A percentile compares a stretch with the other conserved stretches of the same genome.
phyloP scores from a whole-genome alignment of 2,797 vertebrate genomes.

The Huso huso region DNA sequence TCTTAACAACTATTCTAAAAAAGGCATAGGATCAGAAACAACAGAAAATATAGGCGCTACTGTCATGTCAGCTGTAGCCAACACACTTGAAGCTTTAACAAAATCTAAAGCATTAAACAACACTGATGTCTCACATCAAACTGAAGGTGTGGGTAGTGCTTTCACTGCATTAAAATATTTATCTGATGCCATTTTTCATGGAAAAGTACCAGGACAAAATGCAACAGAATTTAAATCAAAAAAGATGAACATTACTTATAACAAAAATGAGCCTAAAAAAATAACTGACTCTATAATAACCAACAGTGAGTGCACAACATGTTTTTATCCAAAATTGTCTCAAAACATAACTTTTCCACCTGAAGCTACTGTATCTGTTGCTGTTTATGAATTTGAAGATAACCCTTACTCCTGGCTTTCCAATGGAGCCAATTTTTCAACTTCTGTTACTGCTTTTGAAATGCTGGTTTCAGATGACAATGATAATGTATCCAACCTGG shows the following conservation, averaged over 20 bases:
- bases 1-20: slow-evolving; percentile 18
- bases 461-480: slow-evolving; percentile 24
- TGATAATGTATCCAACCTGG: slow-evolving; percentile 1
- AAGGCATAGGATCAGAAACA: slow-evolving; percentile 27
- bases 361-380: slow-evolving; percentile 27
- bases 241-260: slow-evolving; percentile 40
- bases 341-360: background rate
- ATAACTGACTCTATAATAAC: slow-evolving; percentile 7
- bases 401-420: slow-evolving; percentile 51
- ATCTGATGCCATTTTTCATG: slow-evolving; percentile 31
- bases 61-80: slow-evolving; percentile 42
- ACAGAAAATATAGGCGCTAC: slow-evolving; percentile 40
- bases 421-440: slow-evolving; percentile 11
- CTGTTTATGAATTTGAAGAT: slow-evolving; percentile 44
- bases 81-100: slow-evolving; percentile 31
- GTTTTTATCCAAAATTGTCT: slow-evolving; percentile 30
- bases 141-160: slow-evolving; percentile 5
- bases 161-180: slow-evolving; percentile 34
- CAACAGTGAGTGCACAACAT: slow-evolving; percentile 24
- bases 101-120: background rate
- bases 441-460: slow-evolving; percentile 40
- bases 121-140: background rate
- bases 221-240: slow-evolving; percentile 34
- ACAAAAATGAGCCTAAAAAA: slow-evolving; percentile 33
- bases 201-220: slow-evolving; percentile 44